phyloP scores from a whole-genome alignment of 1,140 invertebrate species.

The Drosophila guanche region DNA sequence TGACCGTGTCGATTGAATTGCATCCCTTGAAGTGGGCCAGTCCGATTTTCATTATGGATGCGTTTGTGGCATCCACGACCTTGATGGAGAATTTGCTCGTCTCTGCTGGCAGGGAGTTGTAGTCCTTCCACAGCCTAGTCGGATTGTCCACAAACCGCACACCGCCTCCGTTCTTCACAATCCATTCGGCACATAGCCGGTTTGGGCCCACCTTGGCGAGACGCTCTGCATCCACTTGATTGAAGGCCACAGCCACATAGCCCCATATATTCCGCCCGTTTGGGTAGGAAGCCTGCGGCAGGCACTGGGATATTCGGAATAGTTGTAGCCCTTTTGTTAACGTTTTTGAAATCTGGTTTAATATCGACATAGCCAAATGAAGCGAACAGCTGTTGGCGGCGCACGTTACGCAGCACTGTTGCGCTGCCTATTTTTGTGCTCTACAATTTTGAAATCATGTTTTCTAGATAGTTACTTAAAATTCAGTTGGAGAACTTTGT shows the following conservation, averaged over 20 bases:
- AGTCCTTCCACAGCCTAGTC: slow-evolving; percentile 86
- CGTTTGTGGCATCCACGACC: slow-evolving; percentile 89
- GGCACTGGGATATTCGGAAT: not conserved
- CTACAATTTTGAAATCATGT: not conserved
- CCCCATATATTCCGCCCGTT: slow-evolving; percentile 56
- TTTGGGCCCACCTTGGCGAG: slow-evolving; percentile 67
- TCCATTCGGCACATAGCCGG: slow-evolving; percentile 85
- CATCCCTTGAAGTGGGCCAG: slow-evolving; percentile 85
- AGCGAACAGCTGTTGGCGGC: slow-evolving; percentile 33
- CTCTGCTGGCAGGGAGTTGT: slow-evolving; percentile 87
- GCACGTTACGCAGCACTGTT: slow-evolving; percentile 27
- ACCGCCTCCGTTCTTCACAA: slow-evolving; percentile 90
- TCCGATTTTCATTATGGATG: slow-evolving; percentile 87
- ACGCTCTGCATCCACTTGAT: slow-evolving; percentile 69
- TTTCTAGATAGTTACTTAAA: too few relatives aligned
- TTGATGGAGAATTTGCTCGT: slow-evolving; percentile 85
- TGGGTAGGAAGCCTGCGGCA: too few relatives aligned
- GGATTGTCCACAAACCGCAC: slow-evolving; percentile 86
- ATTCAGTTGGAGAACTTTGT: too few relatives aligned
- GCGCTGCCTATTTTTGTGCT: not conserved
- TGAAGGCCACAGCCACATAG: slow-evolving; percentile 79
- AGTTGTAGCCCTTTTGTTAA: slow-evolving; percentile 3
- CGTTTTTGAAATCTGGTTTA: slow-evolving; percentile 25
- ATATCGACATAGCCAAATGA: slow-evolving; percentile 40
- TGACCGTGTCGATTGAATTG: slow-evolving; percentile 86